These are phyloP conservation scores for Penaeus vannamei DNA, from an alignment of 1,140 invertebrate genomes.

Conservation along the genomic window DNA sequence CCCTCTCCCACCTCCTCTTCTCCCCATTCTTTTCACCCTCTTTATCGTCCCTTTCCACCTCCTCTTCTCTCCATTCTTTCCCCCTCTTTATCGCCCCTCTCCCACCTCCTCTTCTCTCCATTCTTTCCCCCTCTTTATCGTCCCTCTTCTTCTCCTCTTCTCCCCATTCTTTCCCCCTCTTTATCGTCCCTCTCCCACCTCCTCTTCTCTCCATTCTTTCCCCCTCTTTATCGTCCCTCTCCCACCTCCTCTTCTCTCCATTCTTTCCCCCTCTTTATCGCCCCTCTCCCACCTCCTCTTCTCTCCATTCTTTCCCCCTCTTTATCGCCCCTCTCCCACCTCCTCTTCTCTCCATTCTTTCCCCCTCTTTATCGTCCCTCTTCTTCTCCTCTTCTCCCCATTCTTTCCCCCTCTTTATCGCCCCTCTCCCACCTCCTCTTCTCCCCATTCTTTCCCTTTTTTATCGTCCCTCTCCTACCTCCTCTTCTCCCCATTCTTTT, in stretches of 20 bases:
- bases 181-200: not conserved
- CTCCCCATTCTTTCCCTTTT: not conserved
- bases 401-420: not conserved
- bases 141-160: not conserved
- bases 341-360: not conserved
- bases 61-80: not conserved
- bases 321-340: not conserved
- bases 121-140: not conserved
- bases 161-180: not conserved
- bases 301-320: not conserved
- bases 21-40: too few species aligned
- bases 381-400: not conserved
- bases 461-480: not conserved
- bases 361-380: too few species aligned
- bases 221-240: not conserved
- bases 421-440: too few species aligned
- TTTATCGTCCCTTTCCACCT: too few species aligned
- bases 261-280: not conserved
- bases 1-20: not conserved
- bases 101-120: not conserved
- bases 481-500: not conserved
- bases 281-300: not conserved
- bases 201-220: not conserved
- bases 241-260: not conserved
- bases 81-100: not conserved